Percentiles rank a stretch among this genome's conserved stretches.
Evolutionary conservation across 2,797 vertebrate species (phyloP).

Genomic region (Agapornis canus): DNA sequence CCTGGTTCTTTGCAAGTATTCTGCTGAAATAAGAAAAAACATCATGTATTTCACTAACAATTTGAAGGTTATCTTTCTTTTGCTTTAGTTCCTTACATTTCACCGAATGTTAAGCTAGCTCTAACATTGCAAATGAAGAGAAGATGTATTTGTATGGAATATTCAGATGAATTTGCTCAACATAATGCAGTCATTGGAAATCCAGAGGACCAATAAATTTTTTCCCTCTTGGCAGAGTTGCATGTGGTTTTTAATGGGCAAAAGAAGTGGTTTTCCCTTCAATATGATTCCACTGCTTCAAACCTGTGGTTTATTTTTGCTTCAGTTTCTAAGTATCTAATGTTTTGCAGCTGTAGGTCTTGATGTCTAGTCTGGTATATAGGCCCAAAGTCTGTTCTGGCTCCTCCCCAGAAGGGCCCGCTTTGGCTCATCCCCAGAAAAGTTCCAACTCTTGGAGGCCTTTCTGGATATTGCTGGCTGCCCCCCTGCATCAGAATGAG

Average conservation of each 20-base stretch:
- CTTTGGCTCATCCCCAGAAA: too few relatives aligned
- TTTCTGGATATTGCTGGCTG: too few relatives aligned
- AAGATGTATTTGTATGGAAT: background rate
- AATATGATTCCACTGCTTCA: background rate
- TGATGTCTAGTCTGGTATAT: background rate
- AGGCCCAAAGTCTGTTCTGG: too few relatives aligned
- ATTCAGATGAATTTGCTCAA: background rate
- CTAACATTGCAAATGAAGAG: constrained; percentile 24
- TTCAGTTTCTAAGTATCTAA: background rate
- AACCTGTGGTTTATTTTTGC: background rate
- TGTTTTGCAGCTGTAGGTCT: background rate
- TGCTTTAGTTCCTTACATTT: constrained; percentile 42
- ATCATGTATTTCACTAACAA: background rate
- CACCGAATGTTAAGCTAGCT: constrained; percentile 24
- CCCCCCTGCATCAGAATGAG: too few relatives aligned
- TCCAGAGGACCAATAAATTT: constrained; percentile 65
- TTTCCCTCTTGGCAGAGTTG: background rate
- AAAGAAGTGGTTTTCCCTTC: background rate
- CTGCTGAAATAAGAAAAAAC: background rate
- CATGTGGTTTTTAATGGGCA: background rate
- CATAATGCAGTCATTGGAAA: background rate
- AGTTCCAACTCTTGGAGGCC: too few relatives aligned
- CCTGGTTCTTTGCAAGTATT: background rate
- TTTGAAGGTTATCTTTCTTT: background rate
- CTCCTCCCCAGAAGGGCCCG: too few relatives aligned